Base-by-base conservation (phyloP, 1,140 invertebrate species). In the Lasioglossum albipes region DNA sequence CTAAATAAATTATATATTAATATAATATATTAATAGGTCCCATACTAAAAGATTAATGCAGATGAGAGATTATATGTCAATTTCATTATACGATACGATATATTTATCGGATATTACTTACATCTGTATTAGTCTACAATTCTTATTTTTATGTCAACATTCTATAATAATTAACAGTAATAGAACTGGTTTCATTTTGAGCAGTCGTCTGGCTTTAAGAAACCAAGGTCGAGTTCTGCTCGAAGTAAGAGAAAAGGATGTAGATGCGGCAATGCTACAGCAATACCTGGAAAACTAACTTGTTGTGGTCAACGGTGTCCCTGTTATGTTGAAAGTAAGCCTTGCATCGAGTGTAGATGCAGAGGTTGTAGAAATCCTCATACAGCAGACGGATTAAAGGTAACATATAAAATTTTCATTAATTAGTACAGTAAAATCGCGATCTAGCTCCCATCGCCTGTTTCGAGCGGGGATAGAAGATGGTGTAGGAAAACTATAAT, bases 301-400 rank as follows among this genome's bases (percentile, higher is more conserved):
- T 99, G 98, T 93, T 98, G 97, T 91, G 97, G 97, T 5, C 97
- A 98, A 91, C 94, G 97, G 80, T 99, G 98, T 94, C 97, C 97
- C 0, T 99, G 98, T 93, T 99, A 98, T 93, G 97, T 97, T 73
- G 97, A 96, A 87, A 96, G 95, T 89, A 97, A 96, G 93, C 95
- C 97, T 16, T 98, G 97, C 90, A 94, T 96, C 49, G 96, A 97
- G 83, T 99, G 98, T 93, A 96, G 96, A 90, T 99, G 98, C 93
- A 95, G 96, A 92, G 98, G 97, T 10, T 99, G 98, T 92, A 93
- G 97, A 90, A 99, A 99, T 94, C 97, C 97, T 20, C 96, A 97
- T 88, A 95, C 95, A 85, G 95, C 95, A 68, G 96, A 96, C 93
- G 96, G 96, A 71, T 95, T 96, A 86, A 97, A 97, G 94, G 96